Evolutionary conservation across 2,888 invertebrate genomes (phyloP).

Genomic region (Tetranychus truncatus): DNA sequence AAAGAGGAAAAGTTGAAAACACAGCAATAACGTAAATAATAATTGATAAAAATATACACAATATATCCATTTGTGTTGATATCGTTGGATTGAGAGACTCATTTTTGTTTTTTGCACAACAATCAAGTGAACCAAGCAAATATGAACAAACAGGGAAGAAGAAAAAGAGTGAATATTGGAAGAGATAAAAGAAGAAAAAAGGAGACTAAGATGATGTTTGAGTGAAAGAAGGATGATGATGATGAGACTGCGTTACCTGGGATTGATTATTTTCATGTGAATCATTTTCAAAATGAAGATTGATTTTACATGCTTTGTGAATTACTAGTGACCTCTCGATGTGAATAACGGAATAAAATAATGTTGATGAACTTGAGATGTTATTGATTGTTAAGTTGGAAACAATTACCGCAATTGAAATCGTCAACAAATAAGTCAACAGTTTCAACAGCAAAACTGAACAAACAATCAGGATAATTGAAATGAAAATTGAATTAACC

Average conservation of each 20-base stretch:
- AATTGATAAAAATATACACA: not conserved
- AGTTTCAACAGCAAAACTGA: too few relatives aligned
- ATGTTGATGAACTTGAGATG: too few relatives aligned
- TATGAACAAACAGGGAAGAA: not conserved
- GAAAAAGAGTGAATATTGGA: not conserved
- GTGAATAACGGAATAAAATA: too few relatives aligned
- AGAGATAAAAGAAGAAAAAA: not conserved
- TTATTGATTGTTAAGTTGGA: too few relatives aligned
- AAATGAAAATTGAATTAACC: too few relatives aligned
- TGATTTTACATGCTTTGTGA: not conserved
- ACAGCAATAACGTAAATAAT: not conserved
- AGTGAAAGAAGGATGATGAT: not conserved
- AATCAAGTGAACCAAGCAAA: not conserved
- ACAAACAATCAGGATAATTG: too few relatives aligned
- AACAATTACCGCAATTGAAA: too few relatives aligned
- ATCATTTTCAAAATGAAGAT: not conserved
- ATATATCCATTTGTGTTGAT: not conserved
- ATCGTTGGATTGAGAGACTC: not conserved
- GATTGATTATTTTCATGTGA: not conserved
- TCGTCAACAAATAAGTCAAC: too few relatives aligned
- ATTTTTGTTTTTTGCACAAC: not conserved
- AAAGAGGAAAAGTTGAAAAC: not conserved
- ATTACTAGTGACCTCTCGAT: too few relatives aligned
- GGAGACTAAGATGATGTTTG: not conserved
- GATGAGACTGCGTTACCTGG: not conserved